These are phyloP conservation scores for Glyphotaelius pellucidus DNA, from an alignment of 2,888 invertebrate genomes.

Conservation along the genomic window DNA sequence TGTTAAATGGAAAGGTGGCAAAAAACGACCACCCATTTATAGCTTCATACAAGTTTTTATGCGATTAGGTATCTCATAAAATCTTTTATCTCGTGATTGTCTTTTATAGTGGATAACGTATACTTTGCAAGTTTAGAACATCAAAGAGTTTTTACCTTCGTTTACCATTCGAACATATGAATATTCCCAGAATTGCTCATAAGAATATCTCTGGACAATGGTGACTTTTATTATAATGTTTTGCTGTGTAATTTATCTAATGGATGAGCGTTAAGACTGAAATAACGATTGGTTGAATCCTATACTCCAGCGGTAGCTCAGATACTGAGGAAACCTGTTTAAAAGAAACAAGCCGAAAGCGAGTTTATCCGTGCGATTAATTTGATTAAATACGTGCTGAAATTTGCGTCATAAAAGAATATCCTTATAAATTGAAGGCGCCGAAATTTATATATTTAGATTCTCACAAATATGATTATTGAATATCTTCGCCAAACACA, in stretches of 20 bases:
- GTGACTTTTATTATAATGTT: conserved; percentile 28
- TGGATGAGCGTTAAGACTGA: conserved; percentile 2
- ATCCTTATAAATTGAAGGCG: conserved; percentile 12
- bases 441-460: not conserved
- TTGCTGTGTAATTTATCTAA: conserved; percentile 18
- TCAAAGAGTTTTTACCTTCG: not conserved
- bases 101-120: not conserved
- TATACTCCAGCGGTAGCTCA: conserved; percentile 24
- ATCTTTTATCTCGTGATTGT: not conserved
- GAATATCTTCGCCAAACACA: not conserved
- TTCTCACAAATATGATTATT: not conserved
- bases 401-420: conserved; percentile 40
- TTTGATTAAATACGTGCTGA: conserved; percentile 49
- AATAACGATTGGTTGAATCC: not conserved
- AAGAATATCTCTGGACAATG: not conserved
- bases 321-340: conserved; percentile 10
- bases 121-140: not conserved
- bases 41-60: not conserved
- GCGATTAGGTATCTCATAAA: not conserved
- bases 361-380: conserved; percentile 34
- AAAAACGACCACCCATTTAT: conserved; percentile 2
- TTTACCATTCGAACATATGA: not conserved
- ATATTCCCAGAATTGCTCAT: conserved; percentile 17
- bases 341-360: not conserved
- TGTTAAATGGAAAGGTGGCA: not conserved